These are phyloP conservation scores for Tetragonula carbonaria DNA, from an alignment of 2,888 invertebrate species.

Conservation along the genomic window DNA sequence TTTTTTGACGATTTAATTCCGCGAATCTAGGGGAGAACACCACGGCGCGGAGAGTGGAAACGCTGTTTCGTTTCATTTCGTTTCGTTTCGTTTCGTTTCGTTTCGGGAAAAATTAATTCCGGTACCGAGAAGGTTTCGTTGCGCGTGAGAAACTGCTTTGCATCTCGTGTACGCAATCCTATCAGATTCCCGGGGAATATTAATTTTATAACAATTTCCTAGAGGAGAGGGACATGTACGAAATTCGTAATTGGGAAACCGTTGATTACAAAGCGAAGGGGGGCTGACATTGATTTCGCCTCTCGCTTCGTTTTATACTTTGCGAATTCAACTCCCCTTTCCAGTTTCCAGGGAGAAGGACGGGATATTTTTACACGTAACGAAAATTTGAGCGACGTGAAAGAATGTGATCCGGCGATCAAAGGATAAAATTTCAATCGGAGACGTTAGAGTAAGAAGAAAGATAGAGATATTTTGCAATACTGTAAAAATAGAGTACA, in stretches of 20 bases:
- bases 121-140: background rate
- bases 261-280: background rate
- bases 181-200: background rate
- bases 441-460: too few relatives aligned
- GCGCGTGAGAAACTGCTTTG: background rate
- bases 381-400: too few relatives aligned
- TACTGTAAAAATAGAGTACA: too few relatives aligned
- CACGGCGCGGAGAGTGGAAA: background rate
- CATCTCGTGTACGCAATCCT: background rate
- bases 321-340: background rate
- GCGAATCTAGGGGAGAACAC: background rate
- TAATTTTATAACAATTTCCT: constrained; percentile 16
- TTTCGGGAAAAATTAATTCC: constrained; percentile 16
- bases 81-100: background rate
- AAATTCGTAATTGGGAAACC: background rate
- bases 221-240: background rate
- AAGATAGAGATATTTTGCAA: too few relatives aligned
- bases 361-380: too few relatives aligned
- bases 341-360: background rate
- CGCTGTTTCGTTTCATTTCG: background rate
- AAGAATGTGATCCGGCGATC: too few relatives aligned
- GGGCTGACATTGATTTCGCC: background rate
- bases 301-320: background rate
- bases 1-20: constrained; percentile 5
- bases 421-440: too few relatives aligned